These are phyloP conservation scores for Platysternon megacephalum DNA, from an alignment of 2,113 vertebrate genomes.

Conservation along the genomic window DNA sequence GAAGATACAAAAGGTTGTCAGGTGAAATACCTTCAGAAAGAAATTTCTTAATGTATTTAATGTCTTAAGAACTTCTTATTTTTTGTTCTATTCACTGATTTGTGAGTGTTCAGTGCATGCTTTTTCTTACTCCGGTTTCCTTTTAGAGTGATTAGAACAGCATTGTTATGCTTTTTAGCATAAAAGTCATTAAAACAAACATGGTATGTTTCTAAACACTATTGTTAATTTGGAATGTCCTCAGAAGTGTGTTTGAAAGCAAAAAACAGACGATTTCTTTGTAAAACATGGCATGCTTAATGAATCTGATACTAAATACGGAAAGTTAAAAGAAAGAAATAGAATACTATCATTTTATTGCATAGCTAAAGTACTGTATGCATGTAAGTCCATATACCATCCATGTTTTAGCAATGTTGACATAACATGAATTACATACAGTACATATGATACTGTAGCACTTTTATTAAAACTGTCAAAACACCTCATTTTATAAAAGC, in stretches of 20 bases:
- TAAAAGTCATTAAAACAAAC: background rate
- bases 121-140: background rate
- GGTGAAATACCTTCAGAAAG: background rate
- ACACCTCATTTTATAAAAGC: background rate
- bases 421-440: background rate
- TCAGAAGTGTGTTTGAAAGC: background rate
- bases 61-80: background rate
- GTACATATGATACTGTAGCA: background rate
- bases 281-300: background rate
- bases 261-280: background rate
- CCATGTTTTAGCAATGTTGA: background rate
- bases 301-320: background rate
- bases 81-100: background rate
- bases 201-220: background rate
- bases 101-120: fast-evolving
- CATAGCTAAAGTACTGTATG: background rate
- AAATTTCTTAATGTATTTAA: background rate
- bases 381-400: background rate
- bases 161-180: background rate
- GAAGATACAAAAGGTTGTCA: background rate
- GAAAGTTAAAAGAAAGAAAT: background rate
- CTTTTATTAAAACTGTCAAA: background rate
- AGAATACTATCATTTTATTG: background rate
- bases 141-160: background rate
- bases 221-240: background rate